Evolutionary conservation across 2,888 invertebrate species (phyloP).

Genomic region (Agonopterix alstromeriana): DNA sequence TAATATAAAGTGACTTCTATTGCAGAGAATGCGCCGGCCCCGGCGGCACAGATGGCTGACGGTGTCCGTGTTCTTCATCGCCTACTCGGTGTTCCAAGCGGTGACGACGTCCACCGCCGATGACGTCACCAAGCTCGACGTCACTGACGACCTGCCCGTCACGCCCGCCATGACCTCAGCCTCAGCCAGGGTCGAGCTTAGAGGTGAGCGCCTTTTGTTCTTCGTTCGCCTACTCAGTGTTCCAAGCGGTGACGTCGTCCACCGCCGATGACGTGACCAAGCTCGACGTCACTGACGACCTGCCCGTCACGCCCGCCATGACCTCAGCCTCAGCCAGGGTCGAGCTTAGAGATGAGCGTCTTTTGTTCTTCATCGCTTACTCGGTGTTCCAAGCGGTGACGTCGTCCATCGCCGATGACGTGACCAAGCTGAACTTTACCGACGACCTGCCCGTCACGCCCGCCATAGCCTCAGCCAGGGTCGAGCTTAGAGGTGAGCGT

Average conservation of each 20-base stretch:
- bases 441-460: too few relatives aligned
- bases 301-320: not conserved
- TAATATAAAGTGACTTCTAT: conserved; percentile 7
- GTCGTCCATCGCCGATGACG: conserved; percentile 25
- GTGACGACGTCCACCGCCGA: conserved; percentile 39
- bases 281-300: too few relatives aligned
- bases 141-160: too few relatives aligned
- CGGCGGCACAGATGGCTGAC: conserved; percentile 82
- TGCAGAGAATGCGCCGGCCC: conserved; percentile 78
- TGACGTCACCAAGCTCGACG: not conserved
- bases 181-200: not conserved
- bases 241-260: conserved; percentile 66
- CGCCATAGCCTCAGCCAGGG: not conserved
- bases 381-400: conserved; percentile 77
- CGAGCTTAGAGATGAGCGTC: not conserved
- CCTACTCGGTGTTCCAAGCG: conserved; percentile 80
- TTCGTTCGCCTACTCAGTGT: too few relatives aligned
- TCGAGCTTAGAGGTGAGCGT: not conserved
- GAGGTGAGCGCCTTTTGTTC: too few relatives aligned
- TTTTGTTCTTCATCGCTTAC: conserved; percentile 80
- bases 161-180: not conserved
- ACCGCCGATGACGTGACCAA: conserved; percentile 14
- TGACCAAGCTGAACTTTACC: not conserved
- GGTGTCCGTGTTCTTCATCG: conserved; percentile 80
- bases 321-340: not conserved